Percentiles rank a stretch among this genome's conserved stretches.
phyloP scores from a whole-genome alignment of 1,140 invertebrate species.

The Chymomyza costata region DNA sequence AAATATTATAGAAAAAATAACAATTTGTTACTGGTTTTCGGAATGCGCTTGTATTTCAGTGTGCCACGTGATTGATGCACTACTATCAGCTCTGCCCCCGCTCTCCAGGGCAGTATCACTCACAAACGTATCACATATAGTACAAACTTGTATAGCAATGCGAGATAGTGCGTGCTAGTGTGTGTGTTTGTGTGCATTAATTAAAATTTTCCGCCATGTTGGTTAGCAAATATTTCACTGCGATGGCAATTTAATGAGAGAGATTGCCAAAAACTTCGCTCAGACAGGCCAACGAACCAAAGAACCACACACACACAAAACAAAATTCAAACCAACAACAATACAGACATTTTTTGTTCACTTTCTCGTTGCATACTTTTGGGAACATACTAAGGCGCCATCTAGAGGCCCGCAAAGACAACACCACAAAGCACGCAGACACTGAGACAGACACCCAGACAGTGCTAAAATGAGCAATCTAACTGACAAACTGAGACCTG shows the following conservation, averaged over 20 bases:
- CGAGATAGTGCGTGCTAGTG: not conserved
- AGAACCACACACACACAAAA: too few relatives aligned
- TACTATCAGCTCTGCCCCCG: too few relatives aligned
- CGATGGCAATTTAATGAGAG: conserved; percentile 1
- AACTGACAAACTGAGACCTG: too few relatives aligned
- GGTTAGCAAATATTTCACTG: not conserved
- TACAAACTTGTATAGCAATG: not conserved
- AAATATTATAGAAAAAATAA: conserved; percentile 57
- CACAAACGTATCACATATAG: too few relatives aligned
- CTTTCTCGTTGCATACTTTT: conserved; percentile 32
- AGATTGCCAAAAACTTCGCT: conserved; percentile 15
- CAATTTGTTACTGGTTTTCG: not conserved
- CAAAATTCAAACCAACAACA: conserved; percentile 11
- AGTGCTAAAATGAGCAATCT: too few relatives aligned
- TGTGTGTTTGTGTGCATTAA: conserved; percentile 26
- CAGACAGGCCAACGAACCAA: conserved; percentile 6
- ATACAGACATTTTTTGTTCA: too few relatives aligned
- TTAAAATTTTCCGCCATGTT: conserved; percentile 43
- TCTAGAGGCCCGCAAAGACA: too few relatives aligned
- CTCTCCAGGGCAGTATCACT: too few relatives aligned
- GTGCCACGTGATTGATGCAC: not conserved
- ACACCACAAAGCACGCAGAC: too few relatives aligned
- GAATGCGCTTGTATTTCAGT: not conserved
- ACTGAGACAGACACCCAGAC: too few relatives aligned
- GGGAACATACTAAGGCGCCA: too few relatives aligned